phyloP scores from a whole-genome alignment of 1,140 invertebrate genomes.

The Spodoptera litura region DNA sequence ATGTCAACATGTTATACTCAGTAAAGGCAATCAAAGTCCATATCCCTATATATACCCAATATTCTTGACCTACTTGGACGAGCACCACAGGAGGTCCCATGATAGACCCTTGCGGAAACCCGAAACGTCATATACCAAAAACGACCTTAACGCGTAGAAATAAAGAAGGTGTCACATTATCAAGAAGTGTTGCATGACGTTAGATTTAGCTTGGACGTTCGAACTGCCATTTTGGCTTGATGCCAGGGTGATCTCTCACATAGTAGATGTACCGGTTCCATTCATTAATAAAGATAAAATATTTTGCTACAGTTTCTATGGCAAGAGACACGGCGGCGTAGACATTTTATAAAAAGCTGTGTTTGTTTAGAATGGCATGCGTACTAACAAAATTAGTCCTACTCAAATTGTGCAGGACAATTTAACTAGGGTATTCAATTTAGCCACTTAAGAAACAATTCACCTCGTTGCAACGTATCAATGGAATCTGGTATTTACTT shows the following conservation, averaged over 20 bases:
- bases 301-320: background rate
- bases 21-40: conserved; percentile 13
- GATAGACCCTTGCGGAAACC: conserved; percentile 9
- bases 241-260: conserved; percentile 17
- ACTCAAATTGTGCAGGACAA: too few species aligned
- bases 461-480: too few species aligned
- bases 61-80: conserved; percentile 20
- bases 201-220: conserved; percentile 2
- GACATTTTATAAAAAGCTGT: too few species aligned
- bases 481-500: too few species aligned
- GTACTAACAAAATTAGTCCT: too few species aligned
- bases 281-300: conserved; percentile 37
- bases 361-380: too few species aligned
- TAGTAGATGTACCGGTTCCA: conserved; percentile 11
- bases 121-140: background rate
- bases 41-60: conserved; percentile 7
- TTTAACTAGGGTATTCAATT: too few species aligned
- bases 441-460: too few species aligned
- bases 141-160: too few species aligned
- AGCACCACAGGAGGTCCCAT: conserved; percentile 4
- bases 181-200: too few species aligned
- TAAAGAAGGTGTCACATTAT: too few species aligned
- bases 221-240: conserved; percentile 14
- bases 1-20: background rate
- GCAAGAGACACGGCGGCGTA: background rate